Evolutionary conservation across 2,797 vertebrate genomes (phyloP).

Genomic region (Bovichtus diacanthus): DNA sequence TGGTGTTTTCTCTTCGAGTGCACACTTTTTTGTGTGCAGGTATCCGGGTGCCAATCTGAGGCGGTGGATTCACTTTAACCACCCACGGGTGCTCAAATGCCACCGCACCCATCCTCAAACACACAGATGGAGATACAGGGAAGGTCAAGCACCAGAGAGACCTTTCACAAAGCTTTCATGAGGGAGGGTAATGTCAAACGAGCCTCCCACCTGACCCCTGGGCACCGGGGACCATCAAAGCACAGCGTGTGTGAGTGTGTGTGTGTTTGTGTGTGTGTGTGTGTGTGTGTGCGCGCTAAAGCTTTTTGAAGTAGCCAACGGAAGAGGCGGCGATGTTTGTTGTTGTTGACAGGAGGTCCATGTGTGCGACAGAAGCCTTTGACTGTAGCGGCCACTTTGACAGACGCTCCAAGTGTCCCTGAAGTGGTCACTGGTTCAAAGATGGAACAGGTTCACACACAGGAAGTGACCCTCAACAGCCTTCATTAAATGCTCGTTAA

Average conservation of each 20-base stretch:
- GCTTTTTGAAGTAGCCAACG: slow-evolving; percentile 38
- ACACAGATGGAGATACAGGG: slow-evolving; percentile 23
- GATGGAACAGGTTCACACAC: neutral
- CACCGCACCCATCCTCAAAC: slow-evolving; percentile 39
- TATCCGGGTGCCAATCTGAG: slow-evolving; percentile 33
- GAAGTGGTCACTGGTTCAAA: slow-evolving; percentile 47
- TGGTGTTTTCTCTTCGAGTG: neutral
- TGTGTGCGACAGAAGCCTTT: slow-evolving; percentile 51
- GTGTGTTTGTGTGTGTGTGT: slow-evolving; percentile 9
- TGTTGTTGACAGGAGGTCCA: slow-evolving; percentile 54
- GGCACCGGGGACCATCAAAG: slow-evolving; percentile 54
- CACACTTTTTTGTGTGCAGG: slow-evolving; percentile 22
- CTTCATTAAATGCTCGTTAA: neutral
- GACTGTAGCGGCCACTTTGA: slow-evolving; percentile 25
- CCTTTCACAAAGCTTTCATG: slow-evolving; percentile 68
- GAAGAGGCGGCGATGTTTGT: slow-evolving; percentile 42
- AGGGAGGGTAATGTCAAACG: slow-evolving; percentile 24
- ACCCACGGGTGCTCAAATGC: slow-evolving; percentile 39
- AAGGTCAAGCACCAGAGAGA: slow-evolving; percentile 59
- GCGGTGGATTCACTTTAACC: slow-evolving; percentile 3
- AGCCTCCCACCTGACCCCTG: slow-evolving; percentile 46
- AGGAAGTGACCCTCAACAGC: neutral
- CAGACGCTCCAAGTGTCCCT: slow-evolving; percentile 19
- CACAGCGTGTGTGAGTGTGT: slow-evolving; percentile 9
- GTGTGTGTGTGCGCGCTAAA: neutral